Percentiles rank a stretch among this genome's conserved stretches.
Conservation (phyloP, 2,888 invertebrate genomes). For the Achlya flavicornis region DNA sequence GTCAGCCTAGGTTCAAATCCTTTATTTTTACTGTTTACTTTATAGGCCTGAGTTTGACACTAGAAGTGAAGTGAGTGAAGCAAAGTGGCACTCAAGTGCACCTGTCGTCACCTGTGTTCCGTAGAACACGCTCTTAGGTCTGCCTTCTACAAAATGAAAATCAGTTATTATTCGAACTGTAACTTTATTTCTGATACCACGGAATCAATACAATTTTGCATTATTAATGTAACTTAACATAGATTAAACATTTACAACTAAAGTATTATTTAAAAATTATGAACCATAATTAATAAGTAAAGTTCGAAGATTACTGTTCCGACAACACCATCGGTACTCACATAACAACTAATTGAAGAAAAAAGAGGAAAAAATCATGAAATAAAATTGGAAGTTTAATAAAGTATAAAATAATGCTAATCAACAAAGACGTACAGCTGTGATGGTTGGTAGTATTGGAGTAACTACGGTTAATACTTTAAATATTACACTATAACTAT, state of each 20-base stretch:
- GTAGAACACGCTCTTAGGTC: too few relatives aligned
- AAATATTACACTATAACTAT: slow-evolving; percentile 80
- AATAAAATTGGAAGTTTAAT: slow-evolving; percentile 28
- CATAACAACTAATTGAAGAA: slow-evolving; percentile 23
- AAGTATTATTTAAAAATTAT: slow-evolving; percentile 28
- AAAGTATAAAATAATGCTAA: slow-evolving; percentile 33
- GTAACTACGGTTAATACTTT: slow-evolving; percentile 71
- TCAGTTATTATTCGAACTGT: slow-evolving; percentile 8
- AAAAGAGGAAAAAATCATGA: slow-evolving; percentile 27
- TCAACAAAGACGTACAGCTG: slow-evolving; percentile 58
- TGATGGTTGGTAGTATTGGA: slow-evolving; percentile 65
- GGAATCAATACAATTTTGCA: slow-evolving; percentile 32
- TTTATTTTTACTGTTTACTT: too few relatives aligned
- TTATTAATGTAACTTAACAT: slow-evolving; percentile 32
- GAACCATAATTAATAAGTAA: slow-evolving; percentile 29
- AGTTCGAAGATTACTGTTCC: slow-evolving; percentile 17
- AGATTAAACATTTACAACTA: slow-evolving; percentile 34
- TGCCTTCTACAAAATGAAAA: not conserved
- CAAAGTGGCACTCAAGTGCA: too few relatives aligned
- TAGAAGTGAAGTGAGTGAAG: too few relatives aligned
- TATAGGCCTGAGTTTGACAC: too few relatives aligned
- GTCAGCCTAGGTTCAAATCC: too few relatives aligned
- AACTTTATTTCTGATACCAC: slow-evolving; percentile 34
- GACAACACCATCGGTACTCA: slow-evolving; percentile 18
- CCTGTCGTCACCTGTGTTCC: too few relatives aligned